phyloP scores from a whole-genome alignment of 2,113 vertebrate genomes.

The Mobula hypostoma region DNA sequence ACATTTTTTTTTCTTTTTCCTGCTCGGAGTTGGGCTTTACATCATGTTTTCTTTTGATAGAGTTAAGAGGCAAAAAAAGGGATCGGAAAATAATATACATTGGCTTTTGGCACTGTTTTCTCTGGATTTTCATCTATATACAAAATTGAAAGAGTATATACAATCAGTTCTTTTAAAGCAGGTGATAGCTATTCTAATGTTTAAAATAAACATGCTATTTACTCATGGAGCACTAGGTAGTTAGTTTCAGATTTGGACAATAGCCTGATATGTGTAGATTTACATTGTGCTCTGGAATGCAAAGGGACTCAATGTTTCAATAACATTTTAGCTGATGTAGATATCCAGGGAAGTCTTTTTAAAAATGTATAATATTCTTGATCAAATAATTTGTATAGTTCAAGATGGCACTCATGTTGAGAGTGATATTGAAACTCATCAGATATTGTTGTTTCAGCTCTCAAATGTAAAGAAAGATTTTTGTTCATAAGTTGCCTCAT shows the following conservation, averaged over 20 bases:
- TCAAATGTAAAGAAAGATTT: background rate
- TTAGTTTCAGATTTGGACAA: background rate
- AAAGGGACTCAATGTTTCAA: background rate
- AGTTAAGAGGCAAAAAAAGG: background rate
- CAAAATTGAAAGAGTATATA: background rate
- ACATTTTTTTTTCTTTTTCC: background rate
- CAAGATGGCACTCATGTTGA: constrained; percentile 9
- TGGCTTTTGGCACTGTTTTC: background rate
- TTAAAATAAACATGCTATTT: background rate
- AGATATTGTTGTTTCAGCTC: constrained; percentile 7
- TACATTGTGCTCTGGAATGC: background rate
- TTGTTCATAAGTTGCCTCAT: background rate
- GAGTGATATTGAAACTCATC: background rate
- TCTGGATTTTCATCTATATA: constrained; percentile 17
- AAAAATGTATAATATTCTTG: background rate
- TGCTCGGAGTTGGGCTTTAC: background rate
- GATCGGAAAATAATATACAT: background rate
- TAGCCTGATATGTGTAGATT: constrained; percentile 18
- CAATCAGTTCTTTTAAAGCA: background rate
- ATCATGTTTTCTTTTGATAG: background rate
- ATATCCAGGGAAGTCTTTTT: background rate
- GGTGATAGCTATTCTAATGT: background rate
- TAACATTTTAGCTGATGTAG: background rate
- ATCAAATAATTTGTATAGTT: constrained; percentile 24
- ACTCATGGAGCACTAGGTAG: background rate